Base-by-base conservation (phyloP, 2,888 invertebrate species). In the Euzetes globulus region DNA sequence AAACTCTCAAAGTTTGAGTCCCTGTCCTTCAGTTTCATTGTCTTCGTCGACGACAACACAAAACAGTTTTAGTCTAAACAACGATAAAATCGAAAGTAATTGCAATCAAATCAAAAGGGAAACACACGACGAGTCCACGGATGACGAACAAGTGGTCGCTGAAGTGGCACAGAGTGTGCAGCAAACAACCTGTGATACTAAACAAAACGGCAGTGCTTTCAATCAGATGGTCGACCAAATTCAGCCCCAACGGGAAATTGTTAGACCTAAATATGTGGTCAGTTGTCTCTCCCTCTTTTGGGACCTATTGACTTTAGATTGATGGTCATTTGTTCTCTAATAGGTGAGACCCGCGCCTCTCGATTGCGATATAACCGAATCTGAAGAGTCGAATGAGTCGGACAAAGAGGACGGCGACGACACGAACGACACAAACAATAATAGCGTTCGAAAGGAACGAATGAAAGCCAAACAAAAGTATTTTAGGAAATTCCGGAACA, bases 191-290 rank as follows among this genome's bases (percentile, higher is more conserved):
- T 17, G 73, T 9, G 75, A 75, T 45, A 58, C 41, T 5, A 22
- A 41, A 19, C 5, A 22, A 3, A 33, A 37, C 3, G 63, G n/a
- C 19, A 37, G 37, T n/a, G 5, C 29, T 29, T 29, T 29, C 19
- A 65, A 65, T 17, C 29, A n/a, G 4, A 22, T 22, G 17, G 29
- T 4, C 9, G 63, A 27, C 17, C n/a, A n/a, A 7, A 15, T 70
- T 41, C 33, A 33, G 19, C 37, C 45, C n/a, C 22, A 47, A 41
- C 15, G 71, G 15, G 50, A 45, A 50, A 52, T 80, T 29, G 72
- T 77, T 22, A 78, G 77, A 72, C 79, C 80, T n/a, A 75, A 79
- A 63, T 80, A 79, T 76, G 79, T 80, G 19, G 79, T 79, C 25
- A 45, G 68, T 68, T 29, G 4, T 60, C 1, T n/a, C n/a, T n/a